Evolutionary conservation across 2,113 vertebrate species (phyloP).

Genomic region (Aptenodytes forsteri): DNA sequence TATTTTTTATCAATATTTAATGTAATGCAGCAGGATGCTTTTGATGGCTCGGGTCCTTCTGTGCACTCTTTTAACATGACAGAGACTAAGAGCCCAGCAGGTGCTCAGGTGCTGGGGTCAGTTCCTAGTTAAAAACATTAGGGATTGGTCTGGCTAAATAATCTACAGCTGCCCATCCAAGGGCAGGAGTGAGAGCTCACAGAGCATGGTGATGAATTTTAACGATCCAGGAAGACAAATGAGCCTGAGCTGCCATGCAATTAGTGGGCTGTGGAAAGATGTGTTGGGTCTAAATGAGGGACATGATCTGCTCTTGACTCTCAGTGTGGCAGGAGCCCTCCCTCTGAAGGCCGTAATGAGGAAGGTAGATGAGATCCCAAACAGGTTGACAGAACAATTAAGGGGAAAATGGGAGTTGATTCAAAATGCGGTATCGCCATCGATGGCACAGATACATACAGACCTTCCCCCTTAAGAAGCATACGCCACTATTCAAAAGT

Average conservation of each 20-base stretch:
- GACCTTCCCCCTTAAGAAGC: background rate
- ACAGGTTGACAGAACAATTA: constrained; percentile 76
- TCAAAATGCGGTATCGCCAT: background rate
- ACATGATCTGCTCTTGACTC: constrained; percentile 89
- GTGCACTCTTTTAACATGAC: constrained; percentile 77
- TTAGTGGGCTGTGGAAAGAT: constrained; percentile 85
- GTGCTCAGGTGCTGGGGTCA: constrained; percentile 70
- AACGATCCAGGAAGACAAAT: constrained; percentile 84
- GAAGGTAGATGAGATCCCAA: constrained; percentile 65
- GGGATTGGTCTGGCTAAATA: constrained; percentile 75
- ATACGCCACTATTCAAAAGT: background rate
- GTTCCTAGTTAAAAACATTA: constrained; percentile 71
- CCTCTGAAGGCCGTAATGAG: constrained; percentile 88
- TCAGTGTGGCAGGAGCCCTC: constrained; percentile 77
- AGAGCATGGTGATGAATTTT: constrained; percentile 82
- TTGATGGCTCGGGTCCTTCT: constrained; percentile 73
- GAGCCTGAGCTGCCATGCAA: constrained; percentile 81
- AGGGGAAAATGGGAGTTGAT: constrained; percentile 53
- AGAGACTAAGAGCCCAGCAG: constrained; percentile 76
- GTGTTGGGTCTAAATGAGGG: constrained; percentile 88
- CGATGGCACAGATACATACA: background rate
- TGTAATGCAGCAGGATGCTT: constrained; percentile 79
- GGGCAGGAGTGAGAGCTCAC: constrained; percentile 58
- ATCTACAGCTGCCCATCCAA: constrained; percentile 77
- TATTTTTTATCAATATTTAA: constrained; percentile 91